phyloP scores from a whole-genome alignment of 64 coral and sea anemone species.

The Pocillopora damicornis region DNA sequence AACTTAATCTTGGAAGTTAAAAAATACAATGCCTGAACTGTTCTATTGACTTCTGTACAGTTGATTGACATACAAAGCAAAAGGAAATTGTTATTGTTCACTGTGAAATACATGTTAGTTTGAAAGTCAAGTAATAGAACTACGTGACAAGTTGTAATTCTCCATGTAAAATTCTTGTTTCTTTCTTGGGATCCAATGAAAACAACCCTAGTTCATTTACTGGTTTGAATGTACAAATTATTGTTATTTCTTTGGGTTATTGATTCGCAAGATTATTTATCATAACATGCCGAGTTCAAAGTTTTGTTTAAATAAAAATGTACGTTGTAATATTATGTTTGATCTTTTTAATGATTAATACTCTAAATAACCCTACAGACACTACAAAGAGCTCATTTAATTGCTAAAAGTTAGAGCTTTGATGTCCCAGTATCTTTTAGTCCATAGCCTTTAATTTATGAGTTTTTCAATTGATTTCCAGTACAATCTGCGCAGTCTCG shows the following conservation, averaged over 20 bases:
- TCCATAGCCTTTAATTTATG: neutral
- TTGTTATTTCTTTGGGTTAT: too few relatives aligned
- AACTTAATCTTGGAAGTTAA: constrained; percentile 39
- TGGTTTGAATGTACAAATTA: too few relatives aligned
- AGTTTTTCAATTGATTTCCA: neutral
- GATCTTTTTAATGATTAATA: neutral
- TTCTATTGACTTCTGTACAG: neutral
- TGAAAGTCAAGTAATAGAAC: neutral
- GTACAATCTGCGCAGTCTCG: neutral
- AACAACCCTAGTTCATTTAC: too few relatives aligned
- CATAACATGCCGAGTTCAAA: too few relatives aligned
- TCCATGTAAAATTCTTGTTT: neutral
- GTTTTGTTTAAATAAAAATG: neutral
- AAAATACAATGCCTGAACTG: neutral
- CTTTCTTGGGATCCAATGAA: too few relatives aligned
- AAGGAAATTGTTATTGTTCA: neutral
- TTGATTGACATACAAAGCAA: neutral
- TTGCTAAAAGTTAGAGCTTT: neutral
- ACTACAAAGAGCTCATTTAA: neutral
- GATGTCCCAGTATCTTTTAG: neutral
- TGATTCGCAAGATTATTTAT: too few relatives aligned
- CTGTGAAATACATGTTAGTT: neutral
- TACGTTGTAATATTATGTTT: neutral
- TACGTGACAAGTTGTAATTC: neutral
- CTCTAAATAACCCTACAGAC: neutral